Evolutionary conservation across 2,797 vertebrate species (phyloP), one percentile per base, ranked within the genome.

Genomic region (Rhodeus uyekii): DNA sequence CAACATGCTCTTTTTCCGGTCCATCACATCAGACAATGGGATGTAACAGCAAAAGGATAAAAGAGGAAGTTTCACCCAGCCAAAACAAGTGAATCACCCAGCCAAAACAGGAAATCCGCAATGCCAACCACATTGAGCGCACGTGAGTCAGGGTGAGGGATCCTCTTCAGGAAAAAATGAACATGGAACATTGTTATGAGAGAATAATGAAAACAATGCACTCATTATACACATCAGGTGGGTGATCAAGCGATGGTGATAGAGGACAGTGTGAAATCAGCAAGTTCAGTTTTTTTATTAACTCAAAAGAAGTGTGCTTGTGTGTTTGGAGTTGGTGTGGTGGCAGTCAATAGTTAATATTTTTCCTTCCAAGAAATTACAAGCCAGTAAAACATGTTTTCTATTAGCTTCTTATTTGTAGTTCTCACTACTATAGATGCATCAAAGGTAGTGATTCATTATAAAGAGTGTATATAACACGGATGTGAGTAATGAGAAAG

Each of bases 141-240:
- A 61, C 10, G 10, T 81, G 79, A 87, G 82, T 83, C 82, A 82
- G 24, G 38, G n/a, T 83, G 68, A 80, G 67, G 38, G 69, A 53
- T 72, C 38, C 58, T 82, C 58, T 29, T 63, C 69, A 44, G 81
- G 76, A 83, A 87, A 87, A 85, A 78, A 67, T 73, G 78, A 85
- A 81, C 50, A 76, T 22, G 3, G 77, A 10, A 61, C 77, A 88
- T 86, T 86, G 85, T 88, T 77, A 61, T 69, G 18, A 38, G 58
- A 36, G 48, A 72, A 42, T 39, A 22, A 38, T 46, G 9, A 80
- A 73, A 82, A 84, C 82, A 84, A 84, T 84, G n/a, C 29, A 0
- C 72, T 81, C 74, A 38, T n/a, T 81, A 64, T 78, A 64, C 55
- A 76, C 34, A 63, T 18, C n/a, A 67, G 48, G 42, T 27, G 13